phyloP scores from a whole-genome alignment of 35 echinoderm and acorn worm species.

The Hemicentrotus pulcherrimus region DNA sequence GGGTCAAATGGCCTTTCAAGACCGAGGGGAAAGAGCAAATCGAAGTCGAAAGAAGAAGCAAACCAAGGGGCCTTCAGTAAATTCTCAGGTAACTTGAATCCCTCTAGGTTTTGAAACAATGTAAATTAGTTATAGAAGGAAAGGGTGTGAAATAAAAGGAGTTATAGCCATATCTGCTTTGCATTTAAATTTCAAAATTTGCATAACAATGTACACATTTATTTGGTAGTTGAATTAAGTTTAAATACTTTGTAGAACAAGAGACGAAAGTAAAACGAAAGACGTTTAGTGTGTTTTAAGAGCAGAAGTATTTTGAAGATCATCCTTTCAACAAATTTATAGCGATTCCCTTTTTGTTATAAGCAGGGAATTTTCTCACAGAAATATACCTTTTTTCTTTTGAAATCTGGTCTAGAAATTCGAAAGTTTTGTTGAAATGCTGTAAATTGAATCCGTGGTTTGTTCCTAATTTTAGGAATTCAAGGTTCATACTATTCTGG shows the following conservation, averaged over 20 bases:
- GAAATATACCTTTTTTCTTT: background rate
- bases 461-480: background rate
- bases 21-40: background rate
- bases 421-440: background rate
- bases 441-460: background rate
- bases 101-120: too few relatives aligned
- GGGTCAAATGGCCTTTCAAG: slow-evolving; percentile 49
- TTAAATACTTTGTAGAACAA: too few relatives aligned
- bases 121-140: background rate
- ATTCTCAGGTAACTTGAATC: background rate
- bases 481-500: background rate
- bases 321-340: too few relatives aligned
- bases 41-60: background rate
- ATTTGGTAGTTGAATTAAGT: too few relatives aligned
- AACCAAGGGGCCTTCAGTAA: background rate
- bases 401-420: background rate
- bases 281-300: too few relatives aligned
- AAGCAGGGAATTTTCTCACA: background rate
- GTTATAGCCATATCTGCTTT: too few relatives aligned
- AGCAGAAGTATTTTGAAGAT: too few relatives aligned
- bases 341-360: too few relatives aligned
- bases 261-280: too few relatives aligned
- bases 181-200: too few relatives aligned
- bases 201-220: too few relatives aligned
- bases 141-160: background rate